A percentile compares a stretch with the other conserved stretches of the same genome.
Evolutionary conservation across 2,797 vertebrate genomes (phyloP).

Genomic region (Aldrovandia affinis): DNA sequence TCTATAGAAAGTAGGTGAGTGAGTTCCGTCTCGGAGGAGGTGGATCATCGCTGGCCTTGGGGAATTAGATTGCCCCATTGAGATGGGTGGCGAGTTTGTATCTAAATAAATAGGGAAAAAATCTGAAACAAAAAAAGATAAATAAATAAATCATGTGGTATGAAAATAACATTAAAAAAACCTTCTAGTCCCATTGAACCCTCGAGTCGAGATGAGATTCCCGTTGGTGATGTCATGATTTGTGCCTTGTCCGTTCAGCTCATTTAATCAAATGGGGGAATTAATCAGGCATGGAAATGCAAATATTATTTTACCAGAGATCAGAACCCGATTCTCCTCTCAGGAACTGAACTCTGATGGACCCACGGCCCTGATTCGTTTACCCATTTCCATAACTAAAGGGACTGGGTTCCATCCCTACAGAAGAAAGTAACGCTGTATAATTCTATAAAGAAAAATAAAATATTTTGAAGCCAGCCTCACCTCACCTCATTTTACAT

Average conservation of each 20-base stretch:
- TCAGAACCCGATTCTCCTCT: neutral
- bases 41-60: too few species aligned
- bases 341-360: constrained; percentile 1
- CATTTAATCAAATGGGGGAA: constrained; percentile 13
- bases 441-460: neutral
- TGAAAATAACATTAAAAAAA: too few species aligned
- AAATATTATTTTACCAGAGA: constrained; percentile 24
- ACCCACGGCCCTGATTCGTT: neutral
- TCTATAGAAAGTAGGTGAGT: too few species aligned
- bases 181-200: neutral
- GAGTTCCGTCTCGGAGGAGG: too few species aligned
- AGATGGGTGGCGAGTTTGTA: too few species aligned
- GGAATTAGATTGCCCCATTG: too few species aligned
- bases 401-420: neutral
- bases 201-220: neutral
- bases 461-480: neutral
- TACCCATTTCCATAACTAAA: neutral
- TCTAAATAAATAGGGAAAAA: too few species aligned
- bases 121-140: too few species aligned
- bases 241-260: constrained; percentile 22
- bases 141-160: too few species aligned
- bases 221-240: too few species aligned
- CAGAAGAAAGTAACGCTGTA: neutral
- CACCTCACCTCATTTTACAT: too few species aligned
- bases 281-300: constrained; percentile 16